Evolutionary conservation across 2,113 vertebrate species (phyloP).

Genomic region (Oophaga pumilio): DNA sequence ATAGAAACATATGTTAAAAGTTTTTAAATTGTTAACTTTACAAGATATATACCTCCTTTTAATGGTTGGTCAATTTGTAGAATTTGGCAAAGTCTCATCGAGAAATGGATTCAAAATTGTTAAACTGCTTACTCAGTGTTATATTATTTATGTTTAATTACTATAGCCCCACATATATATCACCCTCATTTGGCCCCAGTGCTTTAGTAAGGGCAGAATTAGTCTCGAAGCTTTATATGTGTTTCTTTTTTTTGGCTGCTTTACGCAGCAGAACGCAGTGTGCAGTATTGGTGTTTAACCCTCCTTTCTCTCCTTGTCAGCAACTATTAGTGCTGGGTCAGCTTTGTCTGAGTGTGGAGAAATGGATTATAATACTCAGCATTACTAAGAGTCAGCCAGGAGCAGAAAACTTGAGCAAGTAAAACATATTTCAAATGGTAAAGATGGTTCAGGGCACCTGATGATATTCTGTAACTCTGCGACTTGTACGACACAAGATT

Average conservation of each 20-base stretch:
- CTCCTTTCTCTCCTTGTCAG: constrained; percentile 49
- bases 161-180: constrained; percentile 12
- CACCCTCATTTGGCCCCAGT: constrained; percentile 11
- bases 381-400: constrained; percentile 30
- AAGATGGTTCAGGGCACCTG: background rate
- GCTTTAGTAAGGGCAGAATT: background rate
- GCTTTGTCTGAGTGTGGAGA: constrained; percentile 47
- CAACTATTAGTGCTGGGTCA: constrained; percentile 55
- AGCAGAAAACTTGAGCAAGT: background rate
- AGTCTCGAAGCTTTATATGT: constrained; percentile 32
- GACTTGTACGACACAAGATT: background rate
- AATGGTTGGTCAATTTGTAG: constrained; percentile 11
- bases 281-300: constrained; percentile 46
- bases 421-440: background rate
- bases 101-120: background rate
- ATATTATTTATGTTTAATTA: constrained; percentile 33
- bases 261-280: constrained; percentile 10
- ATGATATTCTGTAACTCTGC: background rate
- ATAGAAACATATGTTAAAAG: background rate
- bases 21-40: background rate
- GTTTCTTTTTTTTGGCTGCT: constrained; percentile 31
- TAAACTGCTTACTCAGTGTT: constrained; percentile 14
- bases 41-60: background rate
- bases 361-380: constrained; percentile 51
- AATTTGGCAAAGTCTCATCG: constrained; percentile 3